Evolutionary conservation across 2,888 invertebrate genomes (phyloP).

Genomic region (Athalia rosae): DNA sequence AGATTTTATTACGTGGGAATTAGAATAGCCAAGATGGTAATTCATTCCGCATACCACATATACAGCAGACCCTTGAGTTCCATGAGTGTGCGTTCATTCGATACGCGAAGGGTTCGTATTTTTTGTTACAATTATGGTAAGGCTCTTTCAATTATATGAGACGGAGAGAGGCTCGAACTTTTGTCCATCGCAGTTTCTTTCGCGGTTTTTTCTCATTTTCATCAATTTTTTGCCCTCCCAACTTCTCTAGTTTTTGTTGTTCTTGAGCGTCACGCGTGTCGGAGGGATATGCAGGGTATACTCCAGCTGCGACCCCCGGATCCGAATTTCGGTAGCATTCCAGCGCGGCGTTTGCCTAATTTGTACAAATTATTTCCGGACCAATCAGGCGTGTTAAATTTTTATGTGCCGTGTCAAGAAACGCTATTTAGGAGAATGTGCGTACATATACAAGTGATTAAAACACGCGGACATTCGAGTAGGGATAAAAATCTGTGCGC

Average conservation of each 20-base stretch:
- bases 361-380: constrained; percentile 47
- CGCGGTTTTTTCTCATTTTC: constrained; percentile 2
- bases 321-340: constrained; percentile 23
- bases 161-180: constrained; percentile 7
- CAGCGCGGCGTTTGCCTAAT: constrained; percentile 9
- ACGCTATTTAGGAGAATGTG: constrained; percentile 6
- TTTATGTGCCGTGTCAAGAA: constrained; percentile 13
- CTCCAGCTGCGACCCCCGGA: neutral
- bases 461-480: too few relatives aligned
- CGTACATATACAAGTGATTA: too few relatives aligned
- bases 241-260: constrained; percentile 12
- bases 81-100: constrained; percentile 14
- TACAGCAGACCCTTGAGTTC: neutral
- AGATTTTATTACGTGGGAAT: neutral
- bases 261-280: constrained; percentile 28
- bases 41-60: neutral
- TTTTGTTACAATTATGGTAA: constrained; percentile 23
- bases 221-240: constrained; percentile 7
- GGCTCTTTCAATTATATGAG: constrained; percentile 1
- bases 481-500: constrained; percentile 32
- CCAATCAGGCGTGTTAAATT: constrained; percentile 28
- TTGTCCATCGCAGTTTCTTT: neutral
- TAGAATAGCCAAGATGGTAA: neutral
- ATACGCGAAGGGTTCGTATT: constrained; percentile 28
- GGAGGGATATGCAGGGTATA: constrained; percentile 15